These are phyloP conservation scores for Perizoma flavofasciatum DNA, from an alignment of 2,888 invertebrate species.

Conservation along the genomic window DNA sequence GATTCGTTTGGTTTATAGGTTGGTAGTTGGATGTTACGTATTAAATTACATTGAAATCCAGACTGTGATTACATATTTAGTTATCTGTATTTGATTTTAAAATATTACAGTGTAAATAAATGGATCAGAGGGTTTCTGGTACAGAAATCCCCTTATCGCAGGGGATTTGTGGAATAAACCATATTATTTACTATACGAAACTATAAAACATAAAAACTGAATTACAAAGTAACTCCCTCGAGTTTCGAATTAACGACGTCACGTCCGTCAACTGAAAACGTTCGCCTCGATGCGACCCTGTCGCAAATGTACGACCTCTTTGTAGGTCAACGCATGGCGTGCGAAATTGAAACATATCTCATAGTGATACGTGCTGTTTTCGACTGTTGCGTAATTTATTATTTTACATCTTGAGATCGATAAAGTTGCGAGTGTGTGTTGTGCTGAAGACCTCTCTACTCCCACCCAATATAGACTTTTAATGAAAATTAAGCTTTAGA, in stretches of 20 bases:
- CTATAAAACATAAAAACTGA: no score
- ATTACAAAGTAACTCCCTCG: conserved; percentile 5
- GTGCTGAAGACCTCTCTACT: conserved; percentile 3
- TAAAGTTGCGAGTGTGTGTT: conserved; percentile 35
- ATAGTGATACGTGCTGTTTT: conserved; percentile 53
- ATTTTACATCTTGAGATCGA: conserved; percentile 60
- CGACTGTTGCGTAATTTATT: conserved; percentile 43
- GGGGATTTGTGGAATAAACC: no score
- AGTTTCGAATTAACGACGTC: conserved; percentile 34
- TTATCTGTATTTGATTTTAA: no score
- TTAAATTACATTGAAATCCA: no score
- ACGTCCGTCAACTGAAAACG: conserved; percentile 50
- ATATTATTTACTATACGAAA: no score
- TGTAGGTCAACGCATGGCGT: conserved; percentile 61
- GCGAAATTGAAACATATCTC: conserved; percentile 53
- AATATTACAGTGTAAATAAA: no score
- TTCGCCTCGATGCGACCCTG: conserved; percentile 50
- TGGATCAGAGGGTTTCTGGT: no score
- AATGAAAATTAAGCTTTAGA: conserved; percentile 6
- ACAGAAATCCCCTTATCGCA: no score
- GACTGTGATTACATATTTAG: no score
- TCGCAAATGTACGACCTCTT: conserved; percentile 66
- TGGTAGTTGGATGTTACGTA: no score
- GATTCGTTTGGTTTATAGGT: no score
- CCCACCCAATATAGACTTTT: conserved; percentile 1